Evolutionary conservation across 2,113 vertebrate species (phyloP).

Genomic region (Petroica traversi): DNA sequence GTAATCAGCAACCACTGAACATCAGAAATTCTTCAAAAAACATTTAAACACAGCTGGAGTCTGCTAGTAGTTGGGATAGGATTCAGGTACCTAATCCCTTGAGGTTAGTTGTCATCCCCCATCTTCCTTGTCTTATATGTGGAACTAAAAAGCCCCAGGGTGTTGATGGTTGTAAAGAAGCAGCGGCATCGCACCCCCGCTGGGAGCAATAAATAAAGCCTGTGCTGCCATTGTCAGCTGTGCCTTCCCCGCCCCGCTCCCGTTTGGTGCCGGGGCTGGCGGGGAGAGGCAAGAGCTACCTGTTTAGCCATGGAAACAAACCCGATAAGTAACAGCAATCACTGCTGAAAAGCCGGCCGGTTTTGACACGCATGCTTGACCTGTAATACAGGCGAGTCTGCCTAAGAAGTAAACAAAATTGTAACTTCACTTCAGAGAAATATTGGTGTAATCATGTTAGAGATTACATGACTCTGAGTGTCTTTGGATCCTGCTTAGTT

Average conservation of each 20-base stretch:
- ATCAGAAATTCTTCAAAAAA: conserved; percentile 94
- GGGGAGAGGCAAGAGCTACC: neutral
- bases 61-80: conserved; percentile 88
- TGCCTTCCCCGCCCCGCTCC: conserved; percentile 65
- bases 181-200: conserved; percentile 86
- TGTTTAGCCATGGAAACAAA: conserved; percentile 69
- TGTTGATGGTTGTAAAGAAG: conserved; percentile 88
- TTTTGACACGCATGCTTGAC: conserved; percentile 56
- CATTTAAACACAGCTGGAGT: conserved; percentile 95
- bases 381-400: conserved; percentile 32
- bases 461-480: neutral
- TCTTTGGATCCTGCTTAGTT: neutral
- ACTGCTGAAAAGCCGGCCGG: neutral
- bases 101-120: conserved; percentile 80
- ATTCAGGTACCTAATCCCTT: conserved; percentile 96
- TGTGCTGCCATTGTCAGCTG: conserved; percentile 80
- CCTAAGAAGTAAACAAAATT: conserved; percentile 65
- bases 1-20: conserved; percentile 94
- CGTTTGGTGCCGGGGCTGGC: neutral
- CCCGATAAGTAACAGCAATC: conserved; percentile 26
- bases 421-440: conserved; percentile 61
- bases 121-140: conserved; percentile 79
- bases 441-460: conserved; percentile 57
- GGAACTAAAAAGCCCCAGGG: conserved; percentile 87
- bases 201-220: conserved; percentile 94